Evolutionary conservation across 2,113 vertebrate genomes (phyloP), one percentile per base, ranked within the genome.

Genomic region (Poeciliopsis turrubarensis): DNA sequence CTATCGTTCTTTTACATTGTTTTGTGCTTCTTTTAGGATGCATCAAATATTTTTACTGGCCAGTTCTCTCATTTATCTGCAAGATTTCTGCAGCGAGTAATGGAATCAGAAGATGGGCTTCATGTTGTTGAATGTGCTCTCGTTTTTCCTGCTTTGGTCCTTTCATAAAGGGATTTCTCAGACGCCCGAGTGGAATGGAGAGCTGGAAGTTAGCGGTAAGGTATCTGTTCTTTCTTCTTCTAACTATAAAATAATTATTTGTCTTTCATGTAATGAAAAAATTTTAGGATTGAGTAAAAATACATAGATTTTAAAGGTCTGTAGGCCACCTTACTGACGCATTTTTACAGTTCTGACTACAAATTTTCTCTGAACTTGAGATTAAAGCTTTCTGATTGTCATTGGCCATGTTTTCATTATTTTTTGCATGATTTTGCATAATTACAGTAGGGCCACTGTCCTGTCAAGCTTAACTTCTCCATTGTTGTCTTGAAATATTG

Each of bases 121-220:
- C 27, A 65, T 86, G 66, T 78, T 54, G 64, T 77, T 88, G 25
- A 32, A 13, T 64, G 70, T 34, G 12, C 32, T 90, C 31, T 67
- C 91, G 47, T 75, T 92, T 69, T 67, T 92, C 63, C 13, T 86
- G 47, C 17, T 78, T 67, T 79, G 72, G 2, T 89, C 69, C 47
- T 79, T 85, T 7, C 85, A 80, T 26, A 81, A 61, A 77, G 83
- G 74, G 41, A 39, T 57, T 51, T 78, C 69, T 67, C 92, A 92
- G 87, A 7, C 77, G 26, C 83, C 89, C 68, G 80, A 44, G 69
- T 83, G 85, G 84, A 82, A 70, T 39, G 68, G 72, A 72, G 83
- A 88, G 26, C 84, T 81, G 44, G 89, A 91, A 89, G 82, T 91
- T 75, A 94, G 89, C 71, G 92, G 92, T 93, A 92, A 92, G 91